Conservation (phyloP, 2,113 vertebrate genomes). For the Gyps fulvus region DNA sequence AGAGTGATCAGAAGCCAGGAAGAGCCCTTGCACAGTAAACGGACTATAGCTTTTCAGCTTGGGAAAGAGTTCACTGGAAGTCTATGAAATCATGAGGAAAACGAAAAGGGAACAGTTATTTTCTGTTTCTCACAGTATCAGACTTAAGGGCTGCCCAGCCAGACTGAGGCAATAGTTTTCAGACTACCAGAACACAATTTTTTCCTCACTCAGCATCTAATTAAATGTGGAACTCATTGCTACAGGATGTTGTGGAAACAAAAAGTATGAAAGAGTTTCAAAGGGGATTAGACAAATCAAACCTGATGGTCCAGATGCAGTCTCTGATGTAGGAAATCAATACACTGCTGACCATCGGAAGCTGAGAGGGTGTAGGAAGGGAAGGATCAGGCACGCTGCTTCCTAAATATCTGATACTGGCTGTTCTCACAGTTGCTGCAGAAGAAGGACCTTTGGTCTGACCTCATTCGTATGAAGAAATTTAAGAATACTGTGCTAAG, state of each 20-base stretch:
- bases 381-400: background rate
- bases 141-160: background rate
- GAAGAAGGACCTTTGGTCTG: background rate
- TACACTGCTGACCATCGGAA: background rate
- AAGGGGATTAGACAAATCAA: background rate
- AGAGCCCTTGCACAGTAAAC: background rate
- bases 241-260: background rate
- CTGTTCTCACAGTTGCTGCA: background rate
- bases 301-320: background rate
- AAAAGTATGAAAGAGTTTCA: background rate
- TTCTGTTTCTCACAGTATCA: background rate
- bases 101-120: background rate
- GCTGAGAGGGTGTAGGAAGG: background rate
- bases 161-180: background rate
- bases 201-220: background rate
- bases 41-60: background rate
- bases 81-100: background rate
- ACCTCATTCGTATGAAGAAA: background rate
- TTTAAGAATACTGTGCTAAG: background rate
- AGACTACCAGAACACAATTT: background rate
- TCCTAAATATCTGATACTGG: background rate
- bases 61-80: background rate
- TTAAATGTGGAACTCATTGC: background rate
- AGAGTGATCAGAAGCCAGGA: background rate
- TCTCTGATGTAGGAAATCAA: background rate